A percentile compares a stretch with the other conserved stretches of the same genome.
phyloP scores from a whole-genome alignment of 2,797 vertebrate species.

The Ibycter americanus region DNA sequence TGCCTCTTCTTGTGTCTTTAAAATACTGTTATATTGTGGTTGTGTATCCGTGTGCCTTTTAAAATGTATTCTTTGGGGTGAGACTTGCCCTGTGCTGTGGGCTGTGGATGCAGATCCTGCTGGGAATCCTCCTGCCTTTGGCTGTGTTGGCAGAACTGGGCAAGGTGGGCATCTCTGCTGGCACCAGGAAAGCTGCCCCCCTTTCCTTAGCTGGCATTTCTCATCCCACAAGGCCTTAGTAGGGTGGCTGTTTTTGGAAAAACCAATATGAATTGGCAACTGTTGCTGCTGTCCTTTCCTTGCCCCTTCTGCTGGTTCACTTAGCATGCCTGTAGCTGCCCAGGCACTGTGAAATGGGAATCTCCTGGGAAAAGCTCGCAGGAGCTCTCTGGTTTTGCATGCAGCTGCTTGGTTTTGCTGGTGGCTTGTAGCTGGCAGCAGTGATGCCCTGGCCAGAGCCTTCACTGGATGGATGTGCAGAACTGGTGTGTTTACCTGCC shows the following conservation, averaged over 20 bases:
- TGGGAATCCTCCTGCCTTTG: rapidly evolving
- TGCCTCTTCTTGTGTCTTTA: background rate
- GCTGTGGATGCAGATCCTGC: background rate
- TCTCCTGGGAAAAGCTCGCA: background rate
- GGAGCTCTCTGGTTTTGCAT: background rate
- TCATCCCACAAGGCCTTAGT: background rate
- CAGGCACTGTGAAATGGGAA: rapidly evolving
- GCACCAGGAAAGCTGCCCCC: background rate
- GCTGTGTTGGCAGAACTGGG: background rate
- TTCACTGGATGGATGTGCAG: background rate
- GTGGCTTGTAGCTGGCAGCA: background rate
- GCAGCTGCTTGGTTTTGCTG: background rate
- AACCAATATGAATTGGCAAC: too few relatives aligned
- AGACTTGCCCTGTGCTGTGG: rapidly evolving
- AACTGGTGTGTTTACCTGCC: background rate
- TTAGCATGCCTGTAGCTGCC: rapidly evolving
- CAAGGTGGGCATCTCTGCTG: background rate
- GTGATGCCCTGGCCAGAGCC: background rate
- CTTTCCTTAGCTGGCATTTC: background rate
- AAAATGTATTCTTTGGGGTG: background rate
- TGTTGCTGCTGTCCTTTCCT: background rate
- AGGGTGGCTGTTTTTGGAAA: rapidly evolving
- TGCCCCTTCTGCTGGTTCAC: rapidly evolving
- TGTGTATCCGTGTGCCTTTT: background rate
- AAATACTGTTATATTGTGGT: background rate